Percentiles rank a stretch among this genome's conserved stretches.
Conservation (phyloP, 2,888 invertebrate species). For the Lysandra bellargus region DNA sequence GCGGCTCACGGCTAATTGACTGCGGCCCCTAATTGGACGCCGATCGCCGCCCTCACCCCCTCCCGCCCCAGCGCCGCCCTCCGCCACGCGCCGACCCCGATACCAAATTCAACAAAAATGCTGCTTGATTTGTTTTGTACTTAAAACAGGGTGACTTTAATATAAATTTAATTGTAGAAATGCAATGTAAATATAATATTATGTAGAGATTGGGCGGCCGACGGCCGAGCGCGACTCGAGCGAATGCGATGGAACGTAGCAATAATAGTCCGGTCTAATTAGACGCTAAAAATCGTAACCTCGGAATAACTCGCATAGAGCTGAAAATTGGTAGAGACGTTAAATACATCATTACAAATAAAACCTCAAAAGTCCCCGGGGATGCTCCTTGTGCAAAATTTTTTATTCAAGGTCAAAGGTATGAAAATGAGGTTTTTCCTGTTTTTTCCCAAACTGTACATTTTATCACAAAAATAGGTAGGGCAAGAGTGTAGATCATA, state of each 20-base stretch:
- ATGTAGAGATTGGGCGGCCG: constrained; percentile 49
- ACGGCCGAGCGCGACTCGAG: constrained; percentile 33
- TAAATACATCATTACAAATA: no score
- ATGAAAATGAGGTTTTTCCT: no score
- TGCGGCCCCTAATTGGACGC: constrained; percentile 45
- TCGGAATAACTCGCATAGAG: no score
- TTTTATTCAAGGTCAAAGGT: no score
- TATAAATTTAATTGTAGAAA: constrained; percentile 30
- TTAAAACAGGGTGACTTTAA: constrained; percentile 44
- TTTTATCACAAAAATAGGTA: no score
- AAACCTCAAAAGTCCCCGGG: no score
- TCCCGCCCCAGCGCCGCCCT: constrained; percentile 34
- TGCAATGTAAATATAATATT: constrained; percentile 50
- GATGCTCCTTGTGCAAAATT: no score
- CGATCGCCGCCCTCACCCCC: constrained; percentile 41
- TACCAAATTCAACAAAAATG: constrained; percentile 36
- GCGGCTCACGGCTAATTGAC: constrained; percentile 43
- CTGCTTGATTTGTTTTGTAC: constrained; percentile 44
- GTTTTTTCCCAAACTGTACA: no score
- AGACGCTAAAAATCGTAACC: no score
- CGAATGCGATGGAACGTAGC: constrained; percentile 56
- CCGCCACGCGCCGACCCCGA: constrained; percentile 35
- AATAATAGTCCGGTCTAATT: constrained; percentile 48
- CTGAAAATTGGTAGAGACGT: no score
- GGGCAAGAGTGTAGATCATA: no score